Conservation (phyloP, 2,797 vertebrate genomes). For the Myripristis murdjan region DNA sequence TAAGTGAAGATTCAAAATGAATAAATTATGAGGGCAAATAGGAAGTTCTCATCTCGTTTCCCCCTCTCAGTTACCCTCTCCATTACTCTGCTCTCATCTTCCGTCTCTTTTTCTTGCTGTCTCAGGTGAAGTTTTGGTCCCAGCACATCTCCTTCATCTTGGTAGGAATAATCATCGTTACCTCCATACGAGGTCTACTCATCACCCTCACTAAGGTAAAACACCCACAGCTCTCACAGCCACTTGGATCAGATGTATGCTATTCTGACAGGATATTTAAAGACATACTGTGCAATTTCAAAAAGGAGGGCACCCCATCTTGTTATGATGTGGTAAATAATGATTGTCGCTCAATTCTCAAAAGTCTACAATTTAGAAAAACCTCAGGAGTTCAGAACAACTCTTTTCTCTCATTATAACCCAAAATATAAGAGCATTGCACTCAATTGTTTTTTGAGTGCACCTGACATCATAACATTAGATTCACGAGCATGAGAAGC, state of each 20-base stretch:
- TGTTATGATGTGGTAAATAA: no score
- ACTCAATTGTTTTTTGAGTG: no score
- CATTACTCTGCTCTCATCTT: not conserved
- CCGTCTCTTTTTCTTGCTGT: not conserved
- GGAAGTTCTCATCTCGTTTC: not conserved
- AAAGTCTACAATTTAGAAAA: no score
- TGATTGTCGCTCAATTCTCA: no score
- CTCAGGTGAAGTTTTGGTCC: conserved; percentile 99
- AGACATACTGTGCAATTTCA: no score
- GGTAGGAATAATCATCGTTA: conserved; percentile 99
- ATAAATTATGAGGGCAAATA: conserved; percentile 11
- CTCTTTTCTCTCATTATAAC: no score
- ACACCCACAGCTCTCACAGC: not conserved
- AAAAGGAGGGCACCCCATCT: no score
- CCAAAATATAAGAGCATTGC: no score
- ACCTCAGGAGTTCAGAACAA: no score
- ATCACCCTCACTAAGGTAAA: conserved; percentile 98
- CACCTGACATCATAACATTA: no score
- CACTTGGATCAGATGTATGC: not conserved
- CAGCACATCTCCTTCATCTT: conserved; percentile 99
- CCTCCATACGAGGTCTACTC: conserved; percentile 96
- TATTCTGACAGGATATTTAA: not conserved
- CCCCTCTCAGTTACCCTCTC: not conserved
- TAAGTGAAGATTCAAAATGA: conserved; percentile 7
- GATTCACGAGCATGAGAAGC: no score